Evolutionary conservation across 2,888 invertebrate genomes (phyloP), one percentile per base, ranked within the genome.

Genomic region (Chalcosyrphus nemorum): DNA sequence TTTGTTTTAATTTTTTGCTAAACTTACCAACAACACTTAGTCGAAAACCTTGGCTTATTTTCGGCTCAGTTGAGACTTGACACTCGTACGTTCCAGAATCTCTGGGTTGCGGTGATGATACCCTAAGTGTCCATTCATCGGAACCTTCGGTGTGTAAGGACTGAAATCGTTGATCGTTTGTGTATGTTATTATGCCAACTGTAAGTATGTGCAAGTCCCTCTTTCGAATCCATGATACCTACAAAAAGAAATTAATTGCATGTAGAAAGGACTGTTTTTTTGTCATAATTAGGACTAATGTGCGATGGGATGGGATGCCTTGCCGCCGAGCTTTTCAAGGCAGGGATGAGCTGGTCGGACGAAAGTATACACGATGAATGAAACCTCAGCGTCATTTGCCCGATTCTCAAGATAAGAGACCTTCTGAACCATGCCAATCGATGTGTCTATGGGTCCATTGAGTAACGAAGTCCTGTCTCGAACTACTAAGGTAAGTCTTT

Each of bases 141-240:
- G 94, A 94, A 29, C 94, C 95, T 88, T 94, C 94, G 56, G 94
- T 93, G 90, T 95, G 95, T 45, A 94, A 90, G 71, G 94, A 94
- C 90, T 94, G 94, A 89, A 95, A 95, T 87, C 95, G 92, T 90
- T 94, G 94, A 90, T 95, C 95, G 89, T 94, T 94, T 50, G 95
- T 95, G 90, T 95, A 95, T 41, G 95, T 94, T 88, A 94, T 91
- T 86, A 94, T 94, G 57, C 95, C 95, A n/a, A 94, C 94, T 1
- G 95, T 95, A 81, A 95, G 92, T 88, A 95, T 94, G 92, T 96
- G 96, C 57, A 96, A 93, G 91, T 96, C 96, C 47, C 96, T 93
- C 89, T 96, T 95, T 27, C 96, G 93, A 87, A 96, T 96, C 96
- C 96, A 96, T 19, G 96, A 96, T 24, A 96, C 96, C 96, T 96